These are phyloP conservation scores for Nomada hirtipes DNA, from an alignment of 2,888 invertebrate genomes.

Conservation along the genomic window DNA sequence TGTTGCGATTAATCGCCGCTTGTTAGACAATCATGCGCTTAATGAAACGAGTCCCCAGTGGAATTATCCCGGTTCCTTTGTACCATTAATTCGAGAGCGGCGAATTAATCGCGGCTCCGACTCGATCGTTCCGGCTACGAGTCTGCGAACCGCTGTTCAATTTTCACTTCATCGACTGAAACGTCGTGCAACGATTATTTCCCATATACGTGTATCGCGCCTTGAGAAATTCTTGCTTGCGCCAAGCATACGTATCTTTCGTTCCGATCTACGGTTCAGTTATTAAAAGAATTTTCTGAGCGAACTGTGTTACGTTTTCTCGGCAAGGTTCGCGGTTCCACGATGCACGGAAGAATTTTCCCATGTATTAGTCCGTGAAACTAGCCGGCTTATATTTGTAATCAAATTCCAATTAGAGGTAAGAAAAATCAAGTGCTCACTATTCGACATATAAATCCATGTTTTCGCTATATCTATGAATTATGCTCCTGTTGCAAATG, in stretches of 20 bases:
- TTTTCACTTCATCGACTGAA: conserved; percentile 8
- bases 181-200: background rate
- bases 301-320: conserved; percentile 7
- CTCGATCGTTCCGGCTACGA: background rate
- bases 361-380: background rate
- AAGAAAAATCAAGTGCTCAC: background rate
- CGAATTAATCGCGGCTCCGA: background rate
- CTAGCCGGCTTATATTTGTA: background rate
- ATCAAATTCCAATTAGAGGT: background rate
- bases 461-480: too few species aligned
- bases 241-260: conserved; percentile 19
- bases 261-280: conserved; percentile 3
- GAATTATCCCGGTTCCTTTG: conserved; percentile 14
- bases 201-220: conserved; percentile 15
- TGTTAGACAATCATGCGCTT: conserved; percentile 18
- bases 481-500: too few species aligned
- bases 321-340: background rate
- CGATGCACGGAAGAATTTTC: background rate
- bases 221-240: conserved; percentile 7
- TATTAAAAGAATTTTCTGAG: conserved; percentile 6
- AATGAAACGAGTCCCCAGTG: conserved; percentile 9
- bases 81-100: conserved; percentile 18
- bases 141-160: background rate
- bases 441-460: too few species aligned
- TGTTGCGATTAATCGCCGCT: conserved; percentile 20